These are phyloP conservation scores for Neomonachus schauinslandi DNA, from an alignment of 2,113 vertebrate species.

Conservation along the genomic window DNA sequence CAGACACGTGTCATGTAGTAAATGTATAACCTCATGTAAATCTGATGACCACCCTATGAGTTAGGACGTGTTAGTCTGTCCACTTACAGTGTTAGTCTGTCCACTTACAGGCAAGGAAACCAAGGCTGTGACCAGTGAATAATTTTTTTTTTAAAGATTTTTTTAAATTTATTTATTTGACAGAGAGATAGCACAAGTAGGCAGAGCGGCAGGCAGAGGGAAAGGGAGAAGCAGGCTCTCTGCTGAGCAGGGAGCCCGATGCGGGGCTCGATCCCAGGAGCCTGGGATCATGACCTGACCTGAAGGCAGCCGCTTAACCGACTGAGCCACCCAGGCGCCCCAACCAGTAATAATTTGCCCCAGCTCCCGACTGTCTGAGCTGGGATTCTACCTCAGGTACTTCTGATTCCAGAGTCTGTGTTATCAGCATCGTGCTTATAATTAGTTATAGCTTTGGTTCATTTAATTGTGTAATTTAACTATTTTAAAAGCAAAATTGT, in stretches of 20 bases:
- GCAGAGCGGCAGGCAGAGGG: too few species aligned
- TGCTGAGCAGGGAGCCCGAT: too few species aligned
- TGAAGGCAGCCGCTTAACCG: too few species aligned
- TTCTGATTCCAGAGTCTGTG: neutral
- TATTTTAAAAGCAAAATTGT: neutral
- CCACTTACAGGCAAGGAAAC: neutral
- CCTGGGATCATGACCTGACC: too few species aligned
- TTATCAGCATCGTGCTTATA: neutral
- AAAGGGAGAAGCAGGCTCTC: too few species aligned
- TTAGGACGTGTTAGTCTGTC: neutral
- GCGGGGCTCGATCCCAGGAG: too few species aligned
- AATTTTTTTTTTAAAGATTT: neutral
- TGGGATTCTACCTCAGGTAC: neutral
- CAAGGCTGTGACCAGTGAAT: neutral
- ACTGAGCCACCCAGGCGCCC: too few species aligned
- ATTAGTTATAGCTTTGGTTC: neutral
- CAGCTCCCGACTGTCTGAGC: neutral
- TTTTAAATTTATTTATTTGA: too few species aligned
- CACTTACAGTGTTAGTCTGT: neutral
- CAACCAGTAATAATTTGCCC: neutral
- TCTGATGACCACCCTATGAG: neutral
- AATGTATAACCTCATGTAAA: neutral
- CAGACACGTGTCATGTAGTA: neutral
- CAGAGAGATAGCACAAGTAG: too few species aligned
- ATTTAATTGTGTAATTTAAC: constrained; percentile 15